Percentiles rank a stretch among this genome's conserved stretches.
phyloP scores from a whole-genome alignment of 2,888 invertebrate genomes.

The Myathropa florea region DNA sequence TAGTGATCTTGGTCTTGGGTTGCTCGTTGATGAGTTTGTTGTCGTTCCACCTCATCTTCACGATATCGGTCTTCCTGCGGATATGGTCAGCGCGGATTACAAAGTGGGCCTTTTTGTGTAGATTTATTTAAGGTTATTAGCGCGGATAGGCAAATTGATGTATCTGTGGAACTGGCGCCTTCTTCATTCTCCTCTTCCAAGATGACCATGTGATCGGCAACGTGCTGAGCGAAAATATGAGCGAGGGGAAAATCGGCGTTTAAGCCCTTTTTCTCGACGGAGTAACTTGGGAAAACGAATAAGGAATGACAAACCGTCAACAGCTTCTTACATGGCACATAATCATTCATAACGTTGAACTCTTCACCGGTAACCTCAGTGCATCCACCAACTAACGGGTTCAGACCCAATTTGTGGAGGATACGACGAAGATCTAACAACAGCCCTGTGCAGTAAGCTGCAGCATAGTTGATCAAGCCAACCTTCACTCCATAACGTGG shows the following conservation, averaged over 20 bases:
- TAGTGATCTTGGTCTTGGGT: conserved; percentile 94
- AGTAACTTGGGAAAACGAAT: conserved; percentile 98
- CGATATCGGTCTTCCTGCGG: conserved; percentile 83
- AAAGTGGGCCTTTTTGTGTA: conserved; percentile 98
- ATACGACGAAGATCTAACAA: conserved; percentile 96
- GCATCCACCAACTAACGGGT: conserved; percentile 92
- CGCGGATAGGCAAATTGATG: conserved; percentile 93
- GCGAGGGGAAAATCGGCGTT: conserved; percentile 97
- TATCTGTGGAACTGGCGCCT: conserved; percentile 97
- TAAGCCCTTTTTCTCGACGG: conserved; percentile 93
- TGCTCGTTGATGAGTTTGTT: conserved; percentile 94
- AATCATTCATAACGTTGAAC: conserved; percentile 95
- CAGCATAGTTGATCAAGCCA: conserved; percentile 99
- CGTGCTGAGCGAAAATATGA: conserved; percentile 98
- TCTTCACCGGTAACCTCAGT: conserved; percentile 97
- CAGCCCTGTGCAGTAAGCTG: conserved; percentile 99
- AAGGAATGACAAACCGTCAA: conserved; percentile 99
- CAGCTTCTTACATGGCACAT: conserved; percentile 99
- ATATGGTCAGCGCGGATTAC: conserved; percentile 94
- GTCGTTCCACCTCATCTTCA: conserved; percentile 93
- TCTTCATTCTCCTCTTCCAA: conserved; percentile 98
- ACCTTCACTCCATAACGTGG: conserved; percentile 97
- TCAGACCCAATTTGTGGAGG: conserved; percentile 94
- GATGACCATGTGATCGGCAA: conserved; percentile 97
- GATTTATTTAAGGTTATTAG: conserved; percentile 93